These are phyloP conservation scores for Lutraria lutraria DNA, from an alignment of 2,888 invertebrate species.

Conservation along the genomic window DNA sequence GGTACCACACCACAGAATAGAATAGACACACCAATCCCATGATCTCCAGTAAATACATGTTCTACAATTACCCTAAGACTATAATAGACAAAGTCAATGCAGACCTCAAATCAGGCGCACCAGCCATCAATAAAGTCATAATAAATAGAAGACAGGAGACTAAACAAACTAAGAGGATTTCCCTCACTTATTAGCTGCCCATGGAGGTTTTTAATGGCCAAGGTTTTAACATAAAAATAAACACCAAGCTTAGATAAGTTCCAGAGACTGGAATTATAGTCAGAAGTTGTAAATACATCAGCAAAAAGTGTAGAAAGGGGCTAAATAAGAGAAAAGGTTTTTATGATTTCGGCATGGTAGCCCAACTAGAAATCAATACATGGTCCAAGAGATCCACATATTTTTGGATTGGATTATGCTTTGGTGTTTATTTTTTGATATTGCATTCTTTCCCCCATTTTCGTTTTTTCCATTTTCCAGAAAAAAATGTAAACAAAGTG, in stretches of 20 bases:
- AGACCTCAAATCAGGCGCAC: not conserved
- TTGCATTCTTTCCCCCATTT: too few relatives aligned
- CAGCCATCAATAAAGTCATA: not conserved
- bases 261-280: not conserved
- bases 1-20: too few relatives aligned
- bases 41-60: not conserved
- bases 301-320: not conserved
- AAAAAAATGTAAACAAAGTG: too few relatives aligned
- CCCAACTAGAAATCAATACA: too few relatives aligned
- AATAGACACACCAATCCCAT: too few relatives aligned
- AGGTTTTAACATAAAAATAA: conserved; percentile 13
- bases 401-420: too few relatives aligned
- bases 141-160: conserved; percentile 6
- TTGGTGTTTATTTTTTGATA: too few relatives aligned
- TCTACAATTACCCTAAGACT: not conserved
- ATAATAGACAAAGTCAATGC: not conserved
- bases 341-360: too few relatives aligned
- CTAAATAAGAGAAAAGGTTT: too few relatives aligned
- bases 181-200: not conserved
- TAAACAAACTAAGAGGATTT: not conserved
- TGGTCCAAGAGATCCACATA: too few relatives aligned
- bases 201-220: not conserved
- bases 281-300: conserved; percentile 7
- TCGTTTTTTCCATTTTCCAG: too few relatives aligned
- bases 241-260: not conserved